phyloP scores from a whole-genome alignment of 2,797 vertebrate genomes.

The Tapirus indicus region DNA sequence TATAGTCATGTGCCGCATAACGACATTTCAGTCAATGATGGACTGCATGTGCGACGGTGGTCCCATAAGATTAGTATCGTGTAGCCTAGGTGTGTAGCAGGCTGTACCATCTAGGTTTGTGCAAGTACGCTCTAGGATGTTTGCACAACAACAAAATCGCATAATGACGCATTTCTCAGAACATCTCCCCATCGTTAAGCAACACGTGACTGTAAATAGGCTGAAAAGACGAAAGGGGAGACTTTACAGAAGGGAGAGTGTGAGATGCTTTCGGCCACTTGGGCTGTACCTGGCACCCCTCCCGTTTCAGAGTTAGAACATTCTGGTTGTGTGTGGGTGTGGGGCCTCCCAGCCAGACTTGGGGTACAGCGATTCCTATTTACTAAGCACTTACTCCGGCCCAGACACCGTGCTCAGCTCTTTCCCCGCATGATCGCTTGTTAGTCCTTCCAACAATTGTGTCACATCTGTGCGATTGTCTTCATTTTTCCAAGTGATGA shows the following conservation, averaged over 20 bases:
- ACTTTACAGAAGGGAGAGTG: neutral
- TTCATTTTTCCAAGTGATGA: neutral
- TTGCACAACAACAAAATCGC: no score
- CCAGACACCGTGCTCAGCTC: rapidly evolving
- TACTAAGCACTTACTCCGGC: neutral
- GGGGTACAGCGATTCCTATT: neutral
- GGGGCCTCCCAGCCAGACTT: neutral
- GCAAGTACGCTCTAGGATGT: no score
- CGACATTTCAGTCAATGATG: no score
- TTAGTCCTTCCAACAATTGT: neutral
- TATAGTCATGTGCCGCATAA: neutral
- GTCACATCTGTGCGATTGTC: neutral
- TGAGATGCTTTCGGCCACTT: neutral
- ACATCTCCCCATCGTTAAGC: no score
- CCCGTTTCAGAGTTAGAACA: neutral
- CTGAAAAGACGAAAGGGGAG: neutral
- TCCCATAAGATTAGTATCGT: no score
- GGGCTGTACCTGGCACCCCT: neutral
- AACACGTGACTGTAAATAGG: neutral
- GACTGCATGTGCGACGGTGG: no score
- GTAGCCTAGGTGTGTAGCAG: no score
- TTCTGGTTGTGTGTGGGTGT: no score
- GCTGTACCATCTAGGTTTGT: no score
- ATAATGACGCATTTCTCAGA: no score
- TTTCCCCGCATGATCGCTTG: rapidly evolving